These are phyloP conservation scores for Datnioides undecimradiatus DNA, from an alignment of 2,113 vertebrate species.

Conservation along the genomic window DNA sequence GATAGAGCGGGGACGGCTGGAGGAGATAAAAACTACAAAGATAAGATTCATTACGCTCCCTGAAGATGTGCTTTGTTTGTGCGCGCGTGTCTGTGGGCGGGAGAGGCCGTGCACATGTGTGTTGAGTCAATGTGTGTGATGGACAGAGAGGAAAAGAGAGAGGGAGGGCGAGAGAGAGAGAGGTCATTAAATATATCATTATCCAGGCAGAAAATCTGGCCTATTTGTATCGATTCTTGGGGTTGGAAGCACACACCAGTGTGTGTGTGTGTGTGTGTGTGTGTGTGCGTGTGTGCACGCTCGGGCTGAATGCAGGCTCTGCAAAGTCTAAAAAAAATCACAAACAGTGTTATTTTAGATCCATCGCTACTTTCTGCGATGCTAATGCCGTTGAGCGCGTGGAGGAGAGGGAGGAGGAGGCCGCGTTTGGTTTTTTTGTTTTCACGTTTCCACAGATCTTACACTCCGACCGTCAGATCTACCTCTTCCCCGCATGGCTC, in stretches of 20 bases:
- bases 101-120: neutral
- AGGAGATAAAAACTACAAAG: neutral
- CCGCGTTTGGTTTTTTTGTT: neutral
- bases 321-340: neutral
- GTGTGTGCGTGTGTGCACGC: neutral
- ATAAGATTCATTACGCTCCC: slow-evolving; percentile 11
- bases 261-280: slow-evolving; percentile 23
- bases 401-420: neutral
- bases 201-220: slow-evolving; percentile 61
- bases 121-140: slow-evolving; percentile 24
- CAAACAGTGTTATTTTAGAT: neutral
- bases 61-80: neutral
- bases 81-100: too few species aligned
- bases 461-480: slow-evolving; percentile 4
- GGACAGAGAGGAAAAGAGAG: slow-evolving; percentile 9
- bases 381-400: neutral
- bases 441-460: neutral
- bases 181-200: slow-evolving; percentile 67
- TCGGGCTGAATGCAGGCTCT: neutral
- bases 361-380: neutral
- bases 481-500: slow-evolving; percentile 1
- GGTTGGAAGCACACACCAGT: slow-evolving; percentile 47
- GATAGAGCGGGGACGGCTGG: neutral
- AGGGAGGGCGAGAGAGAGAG: slow-evolving; percentile 9
- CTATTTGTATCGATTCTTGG: slow-evolving; percentile 50